A percentile compares a stretch with the other conserved stretches of the same genome.
phyloP scores from a whole-genome alignment of 2,888 invertebrate genomes.

The Deroplatys truncata region DNA sequence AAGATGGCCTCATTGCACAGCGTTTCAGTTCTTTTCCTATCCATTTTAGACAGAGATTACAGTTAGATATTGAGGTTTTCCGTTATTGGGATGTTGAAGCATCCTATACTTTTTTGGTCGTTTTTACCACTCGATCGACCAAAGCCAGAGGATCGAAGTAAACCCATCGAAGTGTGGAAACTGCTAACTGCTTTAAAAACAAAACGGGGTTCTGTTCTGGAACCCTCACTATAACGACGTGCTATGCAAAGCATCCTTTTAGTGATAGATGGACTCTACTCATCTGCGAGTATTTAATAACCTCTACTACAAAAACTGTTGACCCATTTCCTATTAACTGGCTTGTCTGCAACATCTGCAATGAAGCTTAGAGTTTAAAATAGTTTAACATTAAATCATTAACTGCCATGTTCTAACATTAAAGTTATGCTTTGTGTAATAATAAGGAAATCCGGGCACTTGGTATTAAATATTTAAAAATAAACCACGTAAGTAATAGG shows the following conservation, averaged over 20 bases:
- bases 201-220: no score
- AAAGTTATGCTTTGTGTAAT: not conserved
- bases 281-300: not conserved
- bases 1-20: no score
- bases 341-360: not conserved
- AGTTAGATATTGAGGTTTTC: not conserved
- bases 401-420: not conserved
- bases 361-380: not conserved
- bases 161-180: not conserved
- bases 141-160: not conserved
- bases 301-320: not conserved
- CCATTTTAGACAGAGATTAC: no score
- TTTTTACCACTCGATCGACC: not conserved
- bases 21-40: no score
- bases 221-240: not conserved
- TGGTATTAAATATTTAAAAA: not conserved
- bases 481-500: not conserved
- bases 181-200: not conserved
- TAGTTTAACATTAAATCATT: not conserved
- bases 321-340: not conserved
- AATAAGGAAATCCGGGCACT: not conserved
- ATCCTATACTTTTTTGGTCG: not conserved
- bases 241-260: not conserved
- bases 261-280: not conserved
- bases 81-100: not conserved